Percentiles rank a stretch among this genome's conserved stretches.
phyloP scores from a whole-genome alignment of 2,113 vertebrate species.

The Brachyistius frenatus region DNA sequence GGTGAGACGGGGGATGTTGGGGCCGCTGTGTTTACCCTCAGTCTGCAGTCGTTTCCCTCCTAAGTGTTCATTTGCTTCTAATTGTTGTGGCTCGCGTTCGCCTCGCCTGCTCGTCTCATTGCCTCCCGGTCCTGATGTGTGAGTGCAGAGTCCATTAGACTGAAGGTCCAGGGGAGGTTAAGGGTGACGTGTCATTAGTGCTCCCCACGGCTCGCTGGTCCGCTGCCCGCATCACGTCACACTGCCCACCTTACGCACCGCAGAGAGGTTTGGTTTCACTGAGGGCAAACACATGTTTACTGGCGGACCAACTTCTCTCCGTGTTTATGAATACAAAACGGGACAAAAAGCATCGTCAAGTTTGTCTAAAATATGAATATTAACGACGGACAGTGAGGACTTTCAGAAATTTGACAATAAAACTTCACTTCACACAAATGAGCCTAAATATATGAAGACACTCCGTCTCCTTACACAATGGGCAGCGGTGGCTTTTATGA shows the following conservation, averaged over 20 bases:
- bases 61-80: constrained; percentile 66
- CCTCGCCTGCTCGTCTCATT: constrained; percentile 52
- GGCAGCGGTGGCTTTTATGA: no score
- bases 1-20: constrained; percentile 58
- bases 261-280: neutral
- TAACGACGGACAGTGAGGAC: no score
- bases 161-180: constrained; percentile 55
- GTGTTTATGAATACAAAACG: neutral
- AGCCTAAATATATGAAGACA: no score
- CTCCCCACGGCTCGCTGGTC: constrained; percentile 44
- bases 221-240: neutral
- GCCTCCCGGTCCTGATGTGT: constrained; percentile 44
- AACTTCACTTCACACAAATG: no score
- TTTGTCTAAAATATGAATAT: no score
- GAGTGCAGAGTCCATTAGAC: constrained; percentile 68
- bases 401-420: no score
- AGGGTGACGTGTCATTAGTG: constrained; percentile 70
- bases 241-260: neutral
- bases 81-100: constrained; percentile 28
- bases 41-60: constrained; percentile 55
- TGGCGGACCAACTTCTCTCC: neutral
- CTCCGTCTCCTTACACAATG: no score
- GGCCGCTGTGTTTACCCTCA: constrained; percentile 56
- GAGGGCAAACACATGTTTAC: constrained; percentile 8
- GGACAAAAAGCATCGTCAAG: neutral